Base-by-base conservation (phyloP, 2,797 vertebrate species). In the Sebastes hubbsi region DNA sequence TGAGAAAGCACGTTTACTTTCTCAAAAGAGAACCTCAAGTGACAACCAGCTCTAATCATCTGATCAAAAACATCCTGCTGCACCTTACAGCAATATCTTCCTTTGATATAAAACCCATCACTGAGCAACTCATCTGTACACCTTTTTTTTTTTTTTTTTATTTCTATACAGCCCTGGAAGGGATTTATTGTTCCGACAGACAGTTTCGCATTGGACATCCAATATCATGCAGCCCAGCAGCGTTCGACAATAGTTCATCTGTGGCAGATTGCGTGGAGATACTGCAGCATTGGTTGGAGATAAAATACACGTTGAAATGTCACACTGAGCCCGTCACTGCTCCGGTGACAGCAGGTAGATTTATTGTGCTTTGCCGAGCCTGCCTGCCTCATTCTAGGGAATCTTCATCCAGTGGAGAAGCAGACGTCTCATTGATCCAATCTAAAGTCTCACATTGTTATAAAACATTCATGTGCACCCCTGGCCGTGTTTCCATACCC, bases 41-140 rank as follows among this genome's bases (percentile, higher is more conserved):
- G 80, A 29, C 74, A 82, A 79, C 65, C 52, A 22, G 27, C 74
- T 75, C 60, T 87, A 88, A 92, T 91, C 78, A 84, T 86, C 66
- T 74, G 78, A 91, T 87, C 79, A 85, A 78, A 70, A 78, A 83
- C 72, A 68, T 83, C 75, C 64, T 66, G 30, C 82, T 81, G 59
- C 80, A 86, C 87, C 82, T 81, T 22, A 34, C 75, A 81, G 80
- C 81, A 77, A 84, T 73, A 38, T 81, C 64, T 84, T 69, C 71
- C 77, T 91, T 84, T 93, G 88, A 91, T 87, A 91, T 81, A 68
- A 87, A 65, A 83, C 72, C 64, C 85, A 88, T 83, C 80, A 77
- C 68, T 3, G 55, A 87, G 66, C 82, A 78, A 88, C 74, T 89
- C 89, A 89, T 81, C 85, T 81, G 63, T 87, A 82, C 55, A 60